phyloP scores from a whole-genome alignment of 2,797 vertebrate species.

The Arctocebus calabarensis region DNA sequence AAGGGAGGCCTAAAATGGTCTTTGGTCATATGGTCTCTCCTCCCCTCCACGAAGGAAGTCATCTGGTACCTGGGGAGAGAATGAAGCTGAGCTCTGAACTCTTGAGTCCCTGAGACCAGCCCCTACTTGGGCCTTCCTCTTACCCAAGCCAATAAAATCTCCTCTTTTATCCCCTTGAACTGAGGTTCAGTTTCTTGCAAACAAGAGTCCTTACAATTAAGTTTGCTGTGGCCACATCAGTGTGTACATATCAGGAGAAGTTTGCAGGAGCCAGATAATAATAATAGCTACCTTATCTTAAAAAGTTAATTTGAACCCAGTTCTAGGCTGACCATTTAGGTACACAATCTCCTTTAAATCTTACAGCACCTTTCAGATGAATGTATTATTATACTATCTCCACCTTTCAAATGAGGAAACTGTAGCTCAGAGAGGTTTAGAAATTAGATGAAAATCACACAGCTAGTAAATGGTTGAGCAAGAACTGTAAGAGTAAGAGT shows the following conservation, averaged over 20 bases:
- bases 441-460: constrained; percentile 27
- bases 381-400: background rate
- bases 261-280: background rate
- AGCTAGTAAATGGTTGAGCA: background rate
- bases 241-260: background rate
- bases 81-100: background rate
- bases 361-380: background rate
- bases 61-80: background rate
- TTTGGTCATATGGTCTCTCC: background rate
- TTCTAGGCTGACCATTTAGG: background rate
- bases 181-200: constrained; percentile 34
- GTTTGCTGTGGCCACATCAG: background rate
- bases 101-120: background rate
- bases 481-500: background rate
- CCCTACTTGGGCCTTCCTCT: background rate
- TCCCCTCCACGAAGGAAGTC: background rate
- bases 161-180: background rate
- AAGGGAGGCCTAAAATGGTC: background rate
- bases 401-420: background rate
- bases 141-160: background rate
- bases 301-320: background rate
- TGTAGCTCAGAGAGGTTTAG: background rate
- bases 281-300: background rate
- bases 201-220: background rate
- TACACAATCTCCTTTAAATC: background rate